Evolutionary conservation across 2,797 vertebrate genomes (phyloP).

Genomic region (Gorsachius magnificus): DNA sequence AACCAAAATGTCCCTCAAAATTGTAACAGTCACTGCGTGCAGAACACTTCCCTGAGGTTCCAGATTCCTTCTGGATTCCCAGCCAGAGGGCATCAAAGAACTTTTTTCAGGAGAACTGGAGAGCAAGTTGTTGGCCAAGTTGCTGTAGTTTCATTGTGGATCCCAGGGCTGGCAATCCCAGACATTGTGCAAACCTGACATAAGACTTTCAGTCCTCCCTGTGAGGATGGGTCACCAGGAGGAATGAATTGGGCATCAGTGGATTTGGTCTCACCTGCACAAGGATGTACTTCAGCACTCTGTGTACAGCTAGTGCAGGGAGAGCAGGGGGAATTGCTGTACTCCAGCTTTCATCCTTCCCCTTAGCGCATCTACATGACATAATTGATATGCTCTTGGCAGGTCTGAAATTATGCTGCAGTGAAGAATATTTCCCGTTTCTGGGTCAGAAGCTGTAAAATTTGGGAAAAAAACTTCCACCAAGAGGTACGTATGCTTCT

Average conservation of each 20-base stretch:
- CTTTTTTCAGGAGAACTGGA: neutral
- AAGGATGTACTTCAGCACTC: neutral
- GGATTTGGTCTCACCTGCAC: neutral
- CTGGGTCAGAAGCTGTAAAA: conserved; percentile 60
- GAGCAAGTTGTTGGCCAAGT: neutral
- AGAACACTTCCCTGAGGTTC: neutral
- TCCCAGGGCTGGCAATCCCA: neutral
- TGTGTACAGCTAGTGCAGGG: neutral
- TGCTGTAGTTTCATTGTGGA: neutral
- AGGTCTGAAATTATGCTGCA: conserved; percentile 56
- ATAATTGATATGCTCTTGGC: conserved; percentile 58
- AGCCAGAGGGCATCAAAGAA: neutral
- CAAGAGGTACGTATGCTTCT: conserved; percentile 40
- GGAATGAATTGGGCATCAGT: neutral
- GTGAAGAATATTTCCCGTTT: conserved; percentile 54
- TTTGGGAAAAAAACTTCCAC: conserved; percentile 48
- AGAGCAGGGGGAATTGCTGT: neutral
- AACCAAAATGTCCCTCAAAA: neutral
- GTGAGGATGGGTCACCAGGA: neutral
- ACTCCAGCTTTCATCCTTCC: conserved; percentile 12
- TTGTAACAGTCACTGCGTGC: neutral
- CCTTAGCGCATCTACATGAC: neutral
- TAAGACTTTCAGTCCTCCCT: neutral
- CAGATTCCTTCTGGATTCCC: neutral
- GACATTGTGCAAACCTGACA: neutral